Evolutionary conservation across 2,888 invertebrate genomes (phyloP).

Genomic region (Rosalia funebris): DNA sequence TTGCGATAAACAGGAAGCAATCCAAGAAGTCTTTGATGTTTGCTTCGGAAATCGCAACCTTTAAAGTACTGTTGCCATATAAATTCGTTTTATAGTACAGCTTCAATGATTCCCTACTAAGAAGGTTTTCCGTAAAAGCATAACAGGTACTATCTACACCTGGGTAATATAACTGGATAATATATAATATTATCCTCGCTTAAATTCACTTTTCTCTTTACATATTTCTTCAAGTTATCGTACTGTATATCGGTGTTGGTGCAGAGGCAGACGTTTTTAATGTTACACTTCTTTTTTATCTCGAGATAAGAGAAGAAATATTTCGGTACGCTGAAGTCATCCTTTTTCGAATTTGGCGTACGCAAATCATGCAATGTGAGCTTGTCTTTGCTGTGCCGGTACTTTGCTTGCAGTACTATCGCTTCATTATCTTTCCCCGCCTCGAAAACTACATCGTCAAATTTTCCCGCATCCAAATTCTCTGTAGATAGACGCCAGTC

Average conservation of each 20-base stretch:
- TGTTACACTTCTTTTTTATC: background rate
- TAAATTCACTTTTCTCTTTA: background rate
- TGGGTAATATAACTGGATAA: background rate
- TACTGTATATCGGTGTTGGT: background rate
- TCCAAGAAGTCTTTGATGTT: background rate
- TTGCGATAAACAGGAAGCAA: background rate
- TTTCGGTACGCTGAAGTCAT: conserved; percentile 5
- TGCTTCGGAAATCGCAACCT: background rate
- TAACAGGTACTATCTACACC: background rate
- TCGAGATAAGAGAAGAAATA: conserved; percentile 2
- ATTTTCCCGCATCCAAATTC: background rate
- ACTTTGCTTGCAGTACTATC: background rate
- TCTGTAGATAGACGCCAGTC: conserved; percentile 3
- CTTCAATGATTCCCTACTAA: background rate
- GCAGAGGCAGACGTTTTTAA: background rate
- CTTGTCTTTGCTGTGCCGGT: background rate
- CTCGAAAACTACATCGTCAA: conserved; percentile 4
- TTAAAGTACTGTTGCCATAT: background rate
- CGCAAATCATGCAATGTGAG: background rate
- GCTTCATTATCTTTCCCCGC: background rate
- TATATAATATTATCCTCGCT: background rate
- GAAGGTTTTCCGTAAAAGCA: background rate
- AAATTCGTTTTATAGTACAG: background rate
- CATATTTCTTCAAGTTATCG: background rate
- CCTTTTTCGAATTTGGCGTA: background rate